These are phyloP conservation scores for Scaptomyza tumidula DNA, from an alignment of 2,888 invertebrate genomes.

Conservation along the genomic window DNA sequence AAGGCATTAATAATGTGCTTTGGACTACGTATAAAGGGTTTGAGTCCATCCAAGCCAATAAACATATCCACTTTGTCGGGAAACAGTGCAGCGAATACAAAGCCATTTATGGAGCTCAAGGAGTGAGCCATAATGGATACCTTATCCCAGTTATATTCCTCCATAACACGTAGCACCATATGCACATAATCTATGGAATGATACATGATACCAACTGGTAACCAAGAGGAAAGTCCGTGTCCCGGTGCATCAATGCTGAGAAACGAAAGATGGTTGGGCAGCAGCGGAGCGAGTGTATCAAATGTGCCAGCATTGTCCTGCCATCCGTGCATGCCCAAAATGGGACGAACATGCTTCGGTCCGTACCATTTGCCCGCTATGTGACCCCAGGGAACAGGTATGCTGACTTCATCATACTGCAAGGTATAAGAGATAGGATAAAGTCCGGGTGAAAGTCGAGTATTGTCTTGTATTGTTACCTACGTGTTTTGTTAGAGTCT, in stretches of 20 bases:
- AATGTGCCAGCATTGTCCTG: slow-evolving; percentile 90
- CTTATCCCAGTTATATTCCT: slow-evolving; percentile 89
- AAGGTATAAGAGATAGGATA: slow-evolving; percentile 12
- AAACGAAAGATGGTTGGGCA: slow-evolving; percentile 85
- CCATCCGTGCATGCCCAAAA: slow-evolving; percentile 91
- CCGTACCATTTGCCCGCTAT: slow-evolving; percentile 90
- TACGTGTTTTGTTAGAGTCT: slow-evolving; percentile 59
- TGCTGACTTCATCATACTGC: slow-evolving; percentile 87
- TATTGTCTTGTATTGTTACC: slow-evolving; percentile 16
- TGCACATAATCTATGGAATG: slow-evolving; percentile 84
- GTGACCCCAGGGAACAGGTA: slow-evolving; percentile 89
- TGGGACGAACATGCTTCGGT: slow-evolving; percentile 87
- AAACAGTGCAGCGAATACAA: slow-evolving; percentile 87
- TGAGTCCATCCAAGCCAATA: slow-evolving; percentile 81
- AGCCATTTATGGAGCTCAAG: slow-evolving; percentile 87
- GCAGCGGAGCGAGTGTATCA: slow-evolving; percentile 88
- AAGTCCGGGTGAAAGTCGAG: not conserved
- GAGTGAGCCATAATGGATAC: slow-evolving; percentile 89
- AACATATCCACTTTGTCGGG: slow-evolving; percentile 86
- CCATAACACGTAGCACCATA: slow-evolving; percentile 86
- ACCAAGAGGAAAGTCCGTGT: slow-evolving; percentile 89
- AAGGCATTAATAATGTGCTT: slow-evolving; percentile 71
- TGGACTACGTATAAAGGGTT: slow-evolving; percentile 73
- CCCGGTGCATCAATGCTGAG: slow-evolving; percentile 89
- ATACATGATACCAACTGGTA: slow-evolving; percentile 87